phyloP scores from a whole-genome alignment of 2,797 vertebrate genomes.

The Halcyon leucocephala region DNA sequence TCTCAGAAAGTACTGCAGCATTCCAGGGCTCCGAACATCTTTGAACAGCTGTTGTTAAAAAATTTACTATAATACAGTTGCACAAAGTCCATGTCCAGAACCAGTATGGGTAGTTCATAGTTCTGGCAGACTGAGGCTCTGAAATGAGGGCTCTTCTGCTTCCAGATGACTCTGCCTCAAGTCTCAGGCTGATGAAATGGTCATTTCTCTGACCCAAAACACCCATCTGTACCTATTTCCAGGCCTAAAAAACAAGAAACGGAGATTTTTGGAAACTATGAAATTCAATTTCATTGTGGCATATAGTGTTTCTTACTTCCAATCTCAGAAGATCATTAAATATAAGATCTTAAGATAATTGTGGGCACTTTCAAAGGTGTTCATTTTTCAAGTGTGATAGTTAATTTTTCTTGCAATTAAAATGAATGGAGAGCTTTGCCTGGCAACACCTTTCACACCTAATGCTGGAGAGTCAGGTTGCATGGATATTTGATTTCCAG shows the following conservation, averaged over 20 bases:
- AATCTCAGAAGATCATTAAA: background rate
- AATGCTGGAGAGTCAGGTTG: slow-evolving; percentile 16
- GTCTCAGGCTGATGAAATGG: background rate
- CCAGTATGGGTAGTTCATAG: background rate
- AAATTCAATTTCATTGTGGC: background rate
- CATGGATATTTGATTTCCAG: background rate
- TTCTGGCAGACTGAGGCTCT: background rate
- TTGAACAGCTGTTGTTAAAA: background rate
- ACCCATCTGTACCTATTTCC: background rate
- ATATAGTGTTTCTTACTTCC: background rate
- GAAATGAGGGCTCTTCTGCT: background rate
- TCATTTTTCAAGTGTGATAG: background rate
- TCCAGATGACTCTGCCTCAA: background rate
- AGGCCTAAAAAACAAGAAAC: background rate
- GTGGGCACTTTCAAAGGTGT: background rate
- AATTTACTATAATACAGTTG: background rate
- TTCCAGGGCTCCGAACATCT: background rate
- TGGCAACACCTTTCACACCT: slow-evolving; percentile 38
- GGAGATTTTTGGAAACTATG: background rate
- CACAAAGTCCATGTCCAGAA: background rate
- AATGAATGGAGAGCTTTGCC: background rate
- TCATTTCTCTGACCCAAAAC: background rate
- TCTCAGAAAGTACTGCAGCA: background rate
- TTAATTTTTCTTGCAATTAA: background rate
- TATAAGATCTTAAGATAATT: background rate